Conservation (phyloP, 2,797 vertebrate species). For the Martes flavigula region DNA sequence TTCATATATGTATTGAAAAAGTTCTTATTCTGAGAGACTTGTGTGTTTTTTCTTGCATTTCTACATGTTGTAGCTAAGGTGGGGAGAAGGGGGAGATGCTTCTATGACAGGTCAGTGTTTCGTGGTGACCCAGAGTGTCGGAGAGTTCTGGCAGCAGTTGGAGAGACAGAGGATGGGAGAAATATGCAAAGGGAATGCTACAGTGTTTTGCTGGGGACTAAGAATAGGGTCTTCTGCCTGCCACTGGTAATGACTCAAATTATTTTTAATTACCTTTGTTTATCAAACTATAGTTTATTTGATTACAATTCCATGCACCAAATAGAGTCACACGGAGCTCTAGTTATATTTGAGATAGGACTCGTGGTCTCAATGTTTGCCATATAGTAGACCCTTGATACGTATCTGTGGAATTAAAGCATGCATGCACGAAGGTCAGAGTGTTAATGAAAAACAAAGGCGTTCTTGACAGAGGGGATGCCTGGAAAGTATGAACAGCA, state of each 20-base stretch:
- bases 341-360: background rate
- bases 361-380: background rate
- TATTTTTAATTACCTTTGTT: background rate
- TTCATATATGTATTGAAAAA: background rate
- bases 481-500: background rate
- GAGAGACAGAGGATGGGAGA: background rate
- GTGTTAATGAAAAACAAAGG: background rate
- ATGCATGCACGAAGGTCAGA: background rate
- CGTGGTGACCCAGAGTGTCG: background rate
- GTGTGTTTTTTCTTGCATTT: background rate
- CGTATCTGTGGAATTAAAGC: background rate
- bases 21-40: background rate
- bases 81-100: background rate
- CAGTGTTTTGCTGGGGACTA: background rate
- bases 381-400: background rate
- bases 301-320: background rate
- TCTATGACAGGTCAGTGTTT: background rate
- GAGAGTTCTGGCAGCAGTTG: background rate
- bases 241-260: background rate
- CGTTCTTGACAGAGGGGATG: background rate
- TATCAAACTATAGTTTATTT: background rate
- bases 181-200: background rate
- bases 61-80: background rate
- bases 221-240: background rate
- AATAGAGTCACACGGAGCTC: background rate